These are phyloP conservation scores for Alviniconcha strummeri DNA, from an alignment of 2,888 invertebrate species.

Conservation along the genomic window DNA sequence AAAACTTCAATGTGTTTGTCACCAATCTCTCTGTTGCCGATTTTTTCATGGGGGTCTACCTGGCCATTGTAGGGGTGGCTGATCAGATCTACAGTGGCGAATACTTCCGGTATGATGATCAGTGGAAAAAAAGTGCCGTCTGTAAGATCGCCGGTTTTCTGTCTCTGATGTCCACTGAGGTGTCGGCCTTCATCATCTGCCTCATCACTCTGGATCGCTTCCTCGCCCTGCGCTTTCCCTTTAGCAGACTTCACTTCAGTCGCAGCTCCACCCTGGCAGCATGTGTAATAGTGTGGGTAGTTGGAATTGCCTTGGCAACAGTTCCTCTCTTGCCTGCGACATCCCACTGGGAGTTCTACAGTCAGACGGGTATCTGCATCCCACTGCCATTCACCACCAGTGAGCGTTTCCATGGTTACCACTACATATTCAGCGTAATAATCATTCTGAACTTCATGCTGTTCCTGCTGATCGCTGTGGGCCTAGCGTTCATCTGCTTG, in stretches of 20 bases:
- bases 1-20: background rate
- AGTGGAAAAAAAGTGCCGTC: background rate
- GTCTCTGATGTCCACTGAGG: conserved; percentile 1
- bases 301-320: conserved; percentile 57
- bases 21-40: background rate
- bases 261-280: conserved; percentile 48
- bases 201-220: background rate
- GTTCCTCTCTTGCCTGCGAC: conserved; percentile 60
- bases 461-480: conserved; percentile 65
- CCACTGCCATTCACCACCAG: conserved; percentile 65
- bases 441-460: conserved; percentile 64
- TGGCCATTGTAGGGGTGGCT: conserved; percentile 1
- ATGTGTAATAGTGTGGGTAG: conserved; percentile 52
- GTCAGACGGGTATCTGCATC: conserved; percentile 66
- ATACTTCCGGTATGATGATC: background rate
- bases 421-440: conserved; percentile 67
- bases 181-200: background rate
- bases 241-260: conserved; percentile 46
- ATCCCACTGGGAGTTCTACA: conserved; percentile 57
- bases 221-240: background rate
- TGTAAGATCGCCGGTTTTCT: conserved; percentile 1
- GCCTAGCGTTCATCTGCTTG: conserved; percentile 66
- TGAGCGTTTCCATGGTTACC: conserved; percentile 66
- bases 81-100: background rate
- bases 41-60: background rate